Percentiles rank a stretch among this genome's conserved stretches.
Conservation (phyloP, 2,797 vertebrate species). For the Urosaurus nigricauda region DNA sequence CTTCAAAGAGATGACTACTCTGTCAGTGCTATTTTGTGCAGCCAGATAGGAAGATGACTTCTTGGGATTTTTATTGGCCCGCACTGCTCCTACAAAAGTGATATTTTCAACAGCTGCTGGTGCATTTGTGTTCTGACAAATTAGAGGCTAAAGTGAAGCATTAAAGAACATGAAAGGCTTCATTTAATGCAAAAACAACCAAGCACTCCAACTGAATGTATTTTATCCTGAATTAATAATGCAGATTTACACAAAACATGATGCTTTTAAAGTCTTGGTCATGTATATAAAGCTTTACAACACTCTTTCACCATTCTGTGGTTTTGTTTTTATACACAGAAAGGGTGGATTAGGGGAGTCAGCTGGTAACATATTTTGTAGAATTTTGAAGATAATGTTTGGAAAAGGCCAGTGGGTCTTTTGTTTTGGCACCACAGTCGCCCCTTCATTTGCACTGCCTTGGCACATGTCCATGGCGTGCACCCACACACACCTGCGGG, state of each 20-base stretch:
- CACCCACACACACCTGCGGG: no score
- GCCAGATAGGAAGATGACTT: conserved; percentile 82
- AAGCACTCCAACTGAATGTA: conserved; percentile 82
- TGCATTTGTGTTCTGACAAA: conserved; percentile 83
- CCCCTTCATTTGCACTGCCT: no score
- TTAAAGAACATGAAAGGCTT: conserved; percentile 85
- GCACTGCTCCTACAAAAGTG: conserved; percentile 85
- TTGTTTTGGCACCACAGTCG: not conserved
- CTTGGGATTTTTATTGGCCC: conserved; percentile 81
- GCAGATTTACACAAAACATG: conserved; percentile 78
- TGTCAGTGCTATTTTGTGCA: conserved; percentile 84
- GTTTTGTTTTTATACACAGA: conserved; percentile 48
- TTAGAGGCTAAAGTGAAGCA: conserved; percentile 85
- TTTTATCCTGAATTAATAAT: conserved; percentile 83
- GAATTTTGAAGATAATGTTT: conserved; percentile 46
- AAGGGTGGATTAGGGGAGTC: conserved; percentile 60
- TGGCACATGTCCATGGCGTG: no score
- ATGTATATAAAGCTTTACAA: conserved; percentile 67
- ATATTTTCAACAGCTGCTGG: conserved; percentile 88
- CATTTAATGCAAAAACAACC: conserved; percentile 86
- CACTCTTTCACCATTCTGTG: conserved; percentile 43
- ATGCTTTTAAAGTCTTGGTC: conserved; percentile 55
- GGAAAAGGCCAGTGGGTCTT: not conserved
- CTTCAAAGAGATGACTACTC: conserved; percentile 98
- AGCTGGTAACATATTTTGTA: conserved; percentile 47